Conservation (phyloP, 2,113 vertebrate species). For the Crotalus viridis region DNA sequence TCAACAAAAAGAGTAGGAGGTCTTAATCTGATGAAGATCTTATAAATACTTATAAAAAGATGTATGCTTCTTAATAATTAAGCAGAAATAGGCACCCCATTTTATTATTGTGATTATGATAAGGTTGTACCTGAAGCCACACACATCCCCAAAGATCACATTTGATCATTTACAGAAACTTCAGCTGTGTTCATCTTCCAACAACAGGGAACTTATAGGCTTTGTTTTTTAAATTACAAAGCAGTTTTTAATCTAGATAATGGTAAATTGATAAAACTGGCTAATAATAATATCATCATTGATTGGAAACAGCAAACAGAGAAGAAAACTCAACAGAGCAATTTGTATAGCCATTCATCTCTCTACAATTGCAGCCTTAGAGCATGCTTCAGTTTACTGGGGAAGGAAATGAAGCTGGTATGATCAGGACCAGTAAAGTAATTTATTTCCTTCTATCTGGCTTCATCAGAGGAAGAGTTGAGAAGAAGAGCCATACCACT, state of each 20-base stretch:
- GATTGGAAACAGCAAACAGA: neutral
- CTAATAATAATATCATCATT: neutral
- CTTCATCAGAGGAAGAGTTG: neutral
- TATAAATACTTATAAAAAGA: neutral
- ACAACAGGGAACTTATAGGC: neutral
- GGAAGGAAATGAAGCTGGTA: neutral
- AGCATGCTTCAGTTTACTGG: neutral
- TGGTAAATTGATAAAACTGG: neutral
- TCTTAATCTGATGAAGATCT: neutral
- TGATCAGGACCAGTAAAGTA: neutral
- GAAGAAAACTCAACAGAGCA: neutral
- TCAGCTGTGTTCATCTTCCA: neutral
- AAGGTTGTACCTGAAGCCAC: neutral
- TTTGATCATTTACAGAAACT: neutral
- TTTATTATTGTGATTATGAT: neutral
- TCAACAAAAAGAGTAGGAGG: neutral
- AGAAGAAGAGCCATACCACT: neutral
- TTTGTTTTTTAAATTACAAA: neutral
- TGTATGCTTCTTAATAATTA: neutral
- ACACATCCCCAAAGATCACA: neutral
- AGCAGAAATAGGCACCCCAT: neutral
- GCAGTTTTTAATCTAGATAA: neutral
- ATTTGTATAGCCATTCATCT: neutral
- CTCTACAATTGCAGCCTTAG: neutral
- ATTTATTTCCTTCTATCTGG: neutral